These are phyloP conservation scores for Hypena proboscidalis DNA, from an alignment of 2,888 invertebrate genomes.

Conservation along the genomic window DNA sequence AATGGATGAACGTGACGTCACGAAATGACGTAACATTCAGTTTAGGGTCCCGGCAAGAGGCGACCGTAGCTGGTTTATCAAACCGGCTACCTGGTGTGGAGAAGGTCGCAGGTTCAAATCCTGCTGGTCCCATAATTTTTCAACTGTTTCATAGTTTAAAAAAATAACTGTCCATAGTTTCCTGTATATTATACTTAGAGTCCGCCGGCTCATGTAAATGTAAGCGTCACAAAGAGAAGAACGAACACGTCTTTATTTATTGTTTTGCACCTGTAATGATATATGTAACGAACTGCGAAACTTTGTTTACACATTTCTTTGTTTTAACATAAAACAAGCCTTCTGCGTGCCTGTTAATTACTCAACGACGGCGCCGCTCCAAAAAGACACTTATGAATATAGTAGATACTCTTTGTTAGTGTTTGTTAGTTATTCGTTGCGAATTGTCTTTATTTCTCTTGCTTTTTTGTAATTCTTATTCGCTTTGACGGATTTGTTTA, in stretches of 20 bases:
- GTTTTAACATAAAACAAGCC: conserved; percentile 24
- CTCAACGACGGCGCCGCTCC: conserved; percentile 13
- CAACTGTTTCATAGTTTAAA: too few species aligned
- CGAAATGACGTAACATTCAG: too few species aligned
- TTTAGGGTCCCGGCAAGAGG: too few species aligned
- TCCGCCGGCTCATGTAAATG: conserved; percentile 31
- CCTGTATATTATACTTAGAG: conserved; percentile 42
- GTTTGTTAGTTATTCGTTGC: conserved; percentile 6
- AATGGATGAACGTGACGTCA: too few species aligned
- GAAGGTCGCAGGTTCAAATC: too few species aligned
- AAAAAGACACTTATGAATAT: conserved; percentile 16
- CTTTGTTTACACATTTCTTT: conserved; percentile 38
- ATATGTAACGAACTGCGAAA: conserved; percentile 32
- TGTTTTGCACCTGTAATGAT: conserved; percentile 41
- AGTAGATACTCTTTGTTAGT: conserved; percentile 14
- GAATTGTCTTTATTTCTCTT: conserved; percentile 6
- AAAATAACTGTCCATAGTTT: conserved; percentile 30
- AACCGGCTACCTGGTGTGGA: too few species aligned
- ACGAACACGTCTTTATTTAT: conserved; percentile 36
- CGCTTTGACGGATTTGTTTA: too few species aligned
- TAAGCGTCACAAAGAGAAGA: conserved; percentile 35
- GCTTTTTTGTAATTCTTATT: too few species aligned
- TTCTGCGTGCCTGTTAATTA: conserved; percentile 28
- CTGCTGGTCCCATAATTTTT: too few species aligned
- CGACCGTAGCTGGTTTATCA: too few species aligned